These are phyloP conservation scores for Anhinga anhinga DNA, from an alignment of 2,113 vertebrate genomes.

Conservation along the genomic window DNA sequence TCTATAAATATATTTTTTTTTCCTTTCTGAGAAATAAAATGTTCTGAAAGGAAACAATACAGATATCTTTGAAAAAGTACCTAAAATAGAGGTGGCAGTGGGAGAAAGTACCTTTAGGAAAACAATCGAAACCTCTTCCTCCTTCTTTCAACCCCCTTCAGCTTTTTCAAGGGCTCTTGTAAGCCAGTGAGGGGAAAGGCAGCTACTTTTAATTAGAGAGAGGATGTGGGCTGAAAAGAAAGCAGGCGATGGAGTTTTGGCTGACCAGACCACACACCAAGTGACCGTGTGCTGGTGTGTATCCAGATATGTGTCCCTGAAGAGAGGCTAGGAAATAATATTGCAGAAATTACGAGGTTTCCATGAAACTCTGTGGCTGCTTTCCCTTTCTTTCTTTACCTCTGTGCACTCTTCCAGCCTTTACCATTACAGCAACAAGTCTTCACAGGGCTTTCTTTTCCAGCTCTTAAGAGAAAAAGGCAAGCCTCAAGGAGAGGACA, in stretches of 20 bases:
- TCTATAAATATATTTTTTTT: neutral
- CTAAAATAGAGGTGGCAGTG: neutral
- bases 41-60: neutral
- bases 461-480: neutral
- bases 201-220: neutral
- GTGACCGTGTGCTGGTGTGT: neutral
- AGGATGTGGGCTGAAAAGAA: slow-evolving; percentile 22
- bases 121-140: neutral
- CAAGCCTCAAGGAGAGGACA: neutral
- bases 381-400: neutral
- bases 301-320: neutral
- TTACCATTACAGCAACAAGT: neutral
- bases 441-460: neutral
- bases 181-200: neutral
- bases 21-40: neutral
- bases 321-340: neutral
- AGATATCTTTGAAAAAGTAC: neutral
- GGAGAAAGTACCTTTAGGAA: neutral
- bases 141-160: neutral
- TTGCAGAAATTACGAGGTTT: neutral
- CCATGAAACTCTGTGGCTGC: neutral
- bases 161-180: neutral
- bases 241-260: neutral
- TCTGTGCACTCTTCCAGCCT: neutral
- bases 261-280: neutral